Evolutionary conservation across 2,797 vertebrate genomes (phyloP).

Genomic region (Lates japonicus): DNA sequence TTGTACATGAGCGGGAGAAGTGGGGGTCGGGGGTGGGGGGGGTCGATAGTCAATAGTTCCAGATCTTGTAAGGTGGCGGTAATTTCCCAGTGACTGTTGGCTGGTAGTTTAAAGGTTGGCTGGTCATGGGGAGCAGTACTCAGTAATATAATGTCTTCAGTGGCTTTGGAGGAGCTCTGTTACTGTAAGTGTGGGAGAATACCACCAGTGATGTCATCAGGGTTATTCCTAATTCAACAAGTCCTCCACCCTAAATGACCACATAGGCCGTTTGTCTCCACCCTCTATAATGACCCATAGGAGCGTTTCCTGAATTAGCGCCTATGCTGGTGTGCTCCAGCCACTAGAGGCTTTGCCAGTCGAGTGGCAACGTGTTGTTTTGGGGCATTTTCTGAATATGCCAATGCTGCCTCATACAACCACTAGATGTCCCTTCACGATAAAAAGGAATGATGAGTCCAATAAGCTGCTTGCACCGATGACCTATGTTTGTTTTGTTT

Average conservation of each 20-base stretch:
- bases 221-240: slow-evolving; percentile 11
- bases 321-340: not conserved
- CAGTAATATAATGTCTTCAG: not conserved
- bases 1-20: not conserved
- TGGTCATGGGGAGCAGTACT: not conserved
- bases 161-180: slow-evolving; percentile 3
- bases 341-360: not conserved
- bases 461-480: no score
- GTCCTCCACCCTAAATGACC: no score
- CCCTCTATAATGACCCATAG: no score
- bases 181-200: no score
- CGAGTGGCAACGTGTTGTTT: no score
- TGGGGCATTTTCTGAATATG: no score
- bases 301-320: no score
- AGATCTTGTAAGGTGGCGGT: slow-evolving; percentile 13
- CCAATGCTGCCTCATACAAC: no score
- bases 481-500: no score
- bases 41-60: not conserved
- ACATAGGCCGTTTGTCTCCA: no score
- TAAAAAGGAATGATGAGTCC: no score
- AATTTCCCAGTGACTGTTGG: slow-evolving; percentile 28
- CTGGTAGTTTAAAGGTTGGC: slow-evolving; percentile 4
- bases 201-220: not conserved
- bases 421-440: no score
- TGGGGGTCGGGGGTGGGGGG: not conserved